phyloP scores from a whole-genome alignment of 2,113 vertebrate genomes.

The Vidua macroura region DNA sequence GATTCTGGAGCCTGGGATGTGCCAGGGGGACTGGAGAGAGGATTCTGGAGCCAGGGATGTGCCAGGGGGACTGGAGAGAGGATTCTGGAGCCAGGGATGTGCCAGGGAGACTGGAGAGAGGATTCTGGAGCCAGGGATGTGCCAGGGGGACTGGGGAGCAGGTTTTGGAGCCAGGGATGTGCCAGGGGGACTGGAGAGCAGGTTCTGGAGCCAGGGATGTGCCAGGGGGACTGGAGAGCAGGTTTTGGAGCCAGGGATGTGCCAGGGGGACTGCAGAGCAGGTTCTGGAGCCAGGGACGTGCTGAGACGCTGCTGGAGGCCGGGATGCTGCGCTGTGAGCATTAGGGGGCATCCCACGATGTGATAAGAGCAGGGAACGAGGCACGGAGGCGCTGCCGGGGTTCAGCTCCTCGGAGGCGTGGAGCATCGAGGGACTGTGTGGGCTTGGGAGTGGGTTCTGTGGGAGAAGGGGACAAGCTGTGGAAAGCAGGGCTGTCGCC shows the following conservation, averaged over 20 bases:
- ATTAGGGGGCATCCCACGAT: constrained; percentile 36
- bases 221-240: not conserved
- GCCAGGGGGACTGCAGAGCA: too few relatives aligned
- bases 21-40: not conserved
- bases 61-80: too few relatives aligned
- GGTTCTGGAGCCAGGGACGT: not conserved
- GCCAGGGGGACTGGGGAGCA: not conserved
- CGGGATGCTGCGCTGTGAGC: not conserved
- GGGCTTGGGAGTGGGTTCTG: fast-evolving
- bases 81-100: not conserved
- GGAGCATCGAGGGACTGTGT: fast-evolving
- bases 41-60: not conserved
- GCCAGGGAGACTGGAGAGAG: not conserved
- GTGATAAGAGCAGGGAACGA: not conserved
- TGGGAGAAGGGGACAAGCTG: not conserved
- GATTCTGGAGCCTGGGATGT: not conserved
- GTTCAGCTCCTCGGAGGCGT: fast-evolving
- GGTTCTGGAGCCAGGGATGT: not conserved
- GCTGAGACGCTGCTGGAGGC: not conserved
- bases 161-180: not conserved
- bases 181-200: too few relatives aligned
- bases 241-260: not conserved
- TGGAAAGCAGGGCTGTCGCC: not conserved
- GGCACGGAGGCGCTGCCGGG: fast-evolving
- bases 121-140: not conserved